Evolutionary conservation across 2,888 invertebrate species (phyloP).

Genomic region (Tachystola acroxantha): DNA sequence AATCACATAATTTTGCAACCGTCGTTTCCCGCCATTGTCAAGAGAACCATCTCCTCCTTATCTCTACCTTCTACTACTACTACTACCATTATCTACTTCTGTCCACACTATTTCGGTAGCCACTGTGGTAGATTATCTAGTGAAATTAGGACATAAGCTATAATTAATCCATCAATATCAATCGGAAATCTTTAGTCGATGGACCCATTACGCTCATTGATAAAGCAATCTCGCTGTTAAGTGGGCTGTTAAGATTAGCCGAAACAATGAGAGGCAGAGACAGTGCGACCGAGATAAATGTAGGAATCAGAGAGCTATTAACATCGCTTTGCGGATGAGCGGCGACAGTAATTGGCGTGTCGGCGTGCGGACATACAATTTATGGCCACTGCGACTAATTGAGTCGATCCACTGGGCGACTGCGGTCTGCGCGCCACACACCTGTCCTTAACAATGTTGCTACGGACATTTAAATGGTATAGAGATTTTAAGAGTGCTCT

Average conservation of each 20-base stretch:
- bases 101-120: too few species aligned
- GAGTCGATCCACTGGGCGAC: conserved; percentile 34
- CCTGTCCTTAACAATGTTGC: background rate
- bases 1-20: too few species aligned
- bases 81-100: too few species aligned
- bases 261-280: conserved; percentile 24
- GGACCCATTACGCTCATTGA: background rate
- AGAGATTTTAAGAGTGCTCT: too few species aligned
- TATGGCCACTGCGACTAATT: conserved; percentile 66
- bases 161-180: background rate
- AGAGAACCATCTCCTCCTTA: too few species aligned
- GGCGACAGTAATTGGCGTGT: conserved; percentile 75
- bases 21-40: too few species aligned
- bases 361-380: conserved; percentile 67
- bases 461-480: too few species aligned
- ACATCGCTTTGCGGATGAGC: conserved; percentile 74
- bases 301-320: conserved; percentile 69
- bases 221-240: conserved; percentile 3
- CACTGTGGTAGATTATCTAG: too few species aligned
- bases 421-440: conserved; percentile 5
- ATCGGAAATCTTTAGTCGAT: background rate
- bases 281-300: conserved; percentile 54
- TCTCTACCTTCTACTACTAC: too few species aligned
- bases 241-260: background rate
- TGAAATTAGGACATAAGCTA: too few species aligned